phyloP scores from a whole-genome alignment of 2,888 invertebrate genomes.

The Neoscelio sp. region DNA sequence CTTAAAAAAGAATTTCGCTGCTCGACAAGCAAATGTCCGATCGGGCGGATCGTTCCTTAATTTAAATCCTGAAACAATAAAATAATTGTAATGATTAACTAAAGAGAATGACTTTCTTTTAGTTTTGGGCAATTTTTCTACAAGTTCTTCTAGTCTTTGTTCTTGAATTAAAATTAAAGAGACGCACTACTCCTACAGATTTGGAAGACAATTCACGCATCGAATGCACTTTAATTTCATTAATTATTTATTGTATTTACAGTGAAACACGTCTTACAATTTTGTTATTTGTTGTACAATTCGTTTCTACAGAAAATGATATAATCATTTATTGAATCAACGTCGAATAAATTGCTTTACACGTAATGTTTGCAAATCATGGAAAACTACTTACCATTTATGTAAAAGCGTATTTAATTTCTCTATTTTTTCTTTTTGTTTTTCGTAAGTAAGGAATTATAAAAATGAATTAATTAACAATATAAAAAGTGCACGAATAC shows the following conservation, averaged over 20 bases:
- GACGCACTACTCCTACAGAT: no score
- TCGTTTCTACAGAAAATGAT: no score
- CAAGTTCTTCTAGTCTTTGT: no score
- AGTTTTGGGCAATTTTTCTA: neutral
- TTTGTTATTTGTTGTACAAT: no score
- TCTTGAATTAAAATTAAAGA: no score
- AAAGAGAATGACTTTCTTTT: neutral
- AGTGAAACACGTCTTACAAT: no score
- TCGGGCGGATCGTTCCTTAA: conserved; percentile 42
- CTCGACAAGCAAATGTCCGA: conserved; percentile 44
- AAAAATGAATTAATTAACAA: conserved; percentile 66
- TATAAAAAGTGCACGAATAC: conserved; percentile 69
- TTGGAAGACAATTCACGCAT: no score
- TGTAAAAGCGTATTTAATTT: conserved; percentile 47
- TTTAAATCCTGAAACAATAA: conserved; percentile 50
- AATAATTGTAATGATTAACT: neutral
- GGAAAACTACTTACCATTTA: conserved; percentile 59
- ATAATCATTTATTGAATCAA: neutral
- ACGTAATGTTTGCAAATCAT: conserved; percentile 16
- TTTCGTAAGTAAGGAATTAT: conserved; percentile 59
- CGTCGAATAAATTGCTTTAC: neutral
- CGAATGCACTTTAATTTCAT: no score
- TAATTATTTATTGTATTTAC: no score
- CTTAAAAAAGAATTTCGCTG: conserved; percentile 35
- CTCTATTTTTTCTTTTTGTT: no score